Evolutionary conservation across 2,113 vertebrate genomes (phyloP), one percentile per base, ranked within the genome.

Genomic region (Muntiacus muntjak): DNA sequence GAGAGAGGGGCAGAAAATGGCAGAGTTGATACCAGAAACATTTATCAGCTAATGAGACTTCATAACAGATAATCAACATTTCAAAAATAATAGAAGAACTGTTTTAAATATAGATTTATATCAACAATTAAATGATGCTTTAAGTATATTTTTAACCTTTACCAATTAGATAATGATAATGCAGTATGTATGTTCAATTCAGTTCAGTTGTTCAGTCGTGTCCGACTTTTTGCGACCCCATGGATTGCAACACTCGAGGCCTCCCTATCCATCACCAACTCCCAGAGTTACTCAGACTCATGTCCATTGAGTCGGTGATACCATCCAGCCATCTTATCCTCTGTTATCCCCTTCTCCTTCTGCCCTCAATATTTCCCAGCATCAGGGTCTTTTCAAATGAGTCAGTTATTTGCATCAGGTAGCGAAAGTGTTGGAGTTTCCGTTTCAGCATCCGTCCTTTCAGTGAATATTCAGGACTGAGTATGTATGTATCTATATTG

Each of bases 221-320:
- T 40, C n/a, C 0, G 5, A 71, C 9, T 71, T n/a, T 71, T 40
- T 71, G 19, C 0, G 1, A 71, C 67, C 67, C 19, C n/a, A 40
- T 74, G 10, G 21, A 40, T 3, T 74, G 19, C 11, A 74, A 21
- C 36, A 74, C 0, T 0, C n/a, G 10, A 40, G 67, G 36, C 67
- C n/a, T 74, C n/a, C n/a, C 21, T 40, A 19, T 74, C 67, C 67
- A 74, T 74, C n/a, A 25, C 67, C n/a, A 74, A 23, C 67, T 40
- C n/a, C 36, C 2, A 6, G 67, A 74, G 10, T 40, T 12, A 40
- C 67, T 71, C 10, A 74, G 6, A 74, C 10, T 74, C 36, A 74
- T 74, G n/a, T 25, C 67, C 67, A 23, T 40, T 74, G n/a, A 40
- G n/a, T 74, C 23, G 21, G 19, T 40, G 36, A 74, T 40, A 36